phyloP scores from a whole-genome alignment of 2,797 vertebrate genomes.

The Notolabrus celidotus region DNA sequence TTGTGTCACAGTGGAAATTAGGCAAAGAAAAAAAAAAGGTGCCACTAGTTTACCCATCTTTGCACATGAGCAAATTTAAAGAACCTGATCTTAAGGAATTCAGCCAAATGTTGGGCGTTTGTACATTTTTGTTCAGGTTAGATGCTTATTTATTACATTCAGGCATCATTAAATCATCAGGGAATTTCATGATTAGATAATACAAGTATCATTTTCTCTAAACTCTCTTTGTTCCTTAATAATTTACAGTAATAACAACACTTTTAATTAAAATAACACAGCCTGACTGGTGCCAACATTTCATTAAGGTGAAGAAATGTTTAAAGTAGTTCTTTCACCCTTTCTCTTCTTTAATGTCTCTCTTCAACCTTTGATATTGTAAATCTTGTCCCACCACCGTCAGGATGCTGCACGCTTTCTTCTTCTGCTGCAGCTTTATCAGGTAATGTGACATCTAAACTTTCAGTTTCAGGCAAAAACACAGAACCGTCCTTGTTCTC shows the following conservation, averaged over 20 bases:
- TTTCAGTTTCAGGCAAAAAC: slow-evolving; percentile 81
- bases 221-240: slow-evolving; percentile 2
- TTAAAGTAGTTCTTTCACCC: slow-evolving; percentile 41
- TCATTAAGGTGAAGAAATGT: background rate
- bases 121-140: background rate
- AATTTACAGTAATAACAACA: slow-evolving; percentile 4
- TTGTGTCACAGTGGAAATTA: background rate
- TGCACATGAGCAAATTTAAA: background rate
- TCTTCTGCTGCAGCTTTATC: slow-evolving; percentile 71
- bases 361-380: slow-evolving; percentile 77
- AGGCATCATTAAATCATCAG: background rate
- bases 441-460: no score
- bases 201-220: background rate
- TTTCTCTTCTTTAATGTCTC: slow-evolving; percentile 53
- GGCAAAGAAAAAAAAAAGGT: background rate
- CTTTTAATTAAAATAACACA: background rate
- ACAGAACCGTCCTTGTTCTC: slow-evolving; percentile 70
- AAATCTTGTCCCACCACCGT: slow-evolving; percentile 69
- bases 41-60: no score
- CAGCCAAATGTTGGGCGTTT: background rate
- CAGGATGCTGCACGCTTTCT: slow-evolving; percentile 36
- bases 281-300: background rate
- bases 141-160: background rate
- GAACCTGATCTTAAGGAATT: background rate
- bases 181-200: background rate